Evolutionary conservation across 2,113 vertebrate genomes (phyloP), one percentile per base, ranked within the genome.

Genomic region (Isichthys henryi): DNA sequence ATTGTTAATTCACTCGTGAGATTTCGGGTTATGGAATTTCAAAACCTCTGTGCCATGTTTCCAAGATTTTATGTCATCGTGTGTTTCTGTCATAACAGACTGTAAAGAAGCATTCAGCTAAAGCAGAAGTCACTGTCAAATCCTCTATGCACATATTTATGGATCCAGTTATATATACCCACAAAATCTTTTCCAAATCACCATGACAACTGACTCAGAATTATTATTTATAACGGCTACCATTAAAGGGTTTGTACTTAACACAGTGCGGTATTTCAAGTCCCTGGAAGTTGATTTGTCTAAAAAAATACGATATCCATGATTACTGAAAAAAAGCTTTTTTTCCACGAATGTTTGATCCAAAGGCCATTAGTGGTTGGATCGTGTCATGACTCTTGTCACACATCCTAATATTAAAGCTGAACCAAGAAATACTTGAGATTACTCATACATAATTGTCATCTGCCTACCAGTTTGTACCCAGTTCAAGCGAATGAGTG

Each of bases 191-290:
- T 56, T 87, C 85, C n/a, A 87, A 87, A 87, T 87, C 85, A 87
- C 49, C 85, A 87, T 87, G 85, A 87, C 85, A 87, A 87, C 85
- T 53, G 85, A 87, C 49, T 53, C n/a, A 86, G 43, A 49, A 86
- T 27, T 86, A 48, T 86, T 53, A 87, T 87, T 87, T 87, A 87
- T 35, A 53, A 87, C 31, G 45, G 39, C 48, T 87, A 35, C 50
- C 49, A 35, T 53, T 87, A 53, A 87, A 53, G 13, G 31, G 23
- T 17, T 35, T 52, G 50, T 53, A 87, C 48, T 50, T 27, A 17
- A 46, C 4, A 31, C 85, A n/a, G 45, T 35, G 5, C 19, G 23
- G 6, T 52, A 23, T 52, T n/a, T 31, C 50, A 56, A 53, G 49
- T 35, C 9, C n/a, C 50, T 87, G 50, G 50, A 49, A 86, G 17